phyloP scores from a whole-genome alignment of 2,797 vertebrate genomes.

The Pygocentrus nattereri region DNA sequence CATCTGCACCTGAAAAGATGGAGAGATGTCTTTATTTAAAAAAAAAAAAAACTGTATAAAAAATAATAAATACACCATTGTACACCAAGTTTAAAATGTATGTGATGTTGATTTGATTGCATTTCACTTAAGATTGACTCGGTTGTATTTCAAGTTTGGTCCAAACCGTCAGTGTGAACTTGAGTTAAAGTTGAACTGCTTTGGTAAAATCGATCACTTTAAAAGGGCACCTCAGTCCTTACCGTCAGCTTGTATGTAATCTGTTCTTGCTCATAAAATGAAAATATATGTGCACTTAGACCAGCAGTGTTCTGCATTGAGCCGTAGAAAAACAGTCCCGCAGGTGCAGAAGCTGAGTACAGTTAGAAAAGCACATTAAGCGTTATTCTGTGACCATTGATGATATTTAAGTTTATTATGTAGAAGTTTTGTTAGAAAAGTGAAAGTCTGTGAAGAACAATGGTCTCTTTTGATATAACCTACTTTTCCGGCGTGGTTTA shows the following conservation, averaged over 20 bases:
- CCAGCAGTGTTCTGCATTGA: background rate
- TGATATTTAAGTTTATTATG: background rate
- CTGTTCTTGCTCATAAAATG: background rate
- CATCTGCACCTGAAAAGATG: background rate
- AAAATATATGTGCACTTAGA: background rate
- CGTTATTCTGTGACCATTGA: background rate
- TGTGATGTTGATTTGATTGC: background rate
- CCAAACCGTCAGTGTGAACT: background rate
- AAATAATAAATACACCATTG: background rate
- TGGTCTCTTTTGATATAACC: slow-evolving; percentile 34
- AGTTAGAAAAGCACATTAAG: background rate
- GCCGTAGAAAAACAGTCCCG: background rate
- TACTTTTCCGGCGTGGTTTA: slow-evolving; percentile 2
- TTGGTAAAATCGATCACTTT: background rate
- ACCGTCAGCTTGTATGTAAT: background rate
- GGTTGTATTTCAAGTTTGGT: no score
- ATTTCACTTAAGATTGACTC: background rate
- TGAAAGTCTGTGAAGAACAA: slow-evolving; percentile 36
- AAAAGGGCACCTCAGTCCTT: no score
- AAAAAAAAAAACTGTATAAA: background rate
- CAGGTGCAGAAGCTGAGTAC: no score
- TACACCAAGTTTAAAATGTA: background rate
- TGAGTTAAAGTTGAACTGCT: background rate
- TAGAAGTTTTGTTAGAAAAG: background rate
- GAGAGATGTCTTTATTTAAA: background rate